Conservation (phyloP, 2,113 vertebrate genomes). For the Peucedramus taeniatus region DNA sequence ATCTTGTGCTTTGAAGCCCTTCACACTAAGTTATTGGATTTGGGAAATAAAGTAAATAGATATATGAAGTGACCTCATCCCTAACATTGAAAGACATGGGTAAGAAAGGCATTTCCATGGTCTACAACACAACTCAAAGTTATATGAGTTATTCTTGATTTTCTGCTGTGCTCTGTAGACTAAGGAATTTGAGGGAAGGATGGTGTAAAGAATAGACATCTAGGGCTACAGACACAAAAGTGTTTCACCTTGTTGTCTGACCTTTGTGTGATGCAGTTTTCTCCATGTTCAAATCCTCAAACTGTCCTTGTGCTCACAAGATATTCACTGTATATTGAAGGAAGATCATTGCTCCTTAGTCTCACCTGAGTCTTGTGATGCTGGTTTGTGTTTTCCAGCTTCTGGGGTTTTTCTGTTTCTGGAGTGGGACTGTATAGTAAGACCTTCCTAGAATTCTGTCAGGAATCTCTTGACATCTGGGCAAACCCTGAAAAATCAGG, state of each 20-base stretch:
- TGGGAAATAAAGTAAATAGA: conserved; percentile 51
- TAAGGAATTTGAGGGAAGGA: not conserved
- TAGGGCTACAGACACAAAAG: not conserved
- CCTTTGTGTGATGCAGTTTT: not conserved
- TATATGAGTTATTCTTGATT: not conserved
- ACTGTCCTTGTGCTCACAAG: not conserved
- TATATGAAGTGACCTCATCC: not conserved
- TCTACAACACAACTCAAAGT: not conserved
- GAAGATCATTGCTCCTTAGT: fast-evolving
- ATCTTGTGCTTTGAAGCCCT: conserved; percentile 52
- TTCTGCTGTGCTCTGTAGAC: not conserved
- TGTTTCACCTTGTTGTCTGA: not conserved
- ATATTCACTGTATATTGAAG: not conserved
- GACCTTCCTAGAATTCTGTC: not conserved
- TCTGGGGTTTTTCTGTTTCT: not conserved
- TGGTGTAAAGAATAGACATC: not conserved
- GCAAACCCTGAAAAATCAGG: not conserved
- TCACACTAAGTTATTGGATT: conserved; percentile 50
- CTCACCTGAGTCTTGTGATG: not conserved
- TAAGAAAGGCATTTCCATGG: not conserved
- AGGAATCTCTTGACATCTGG: not conserved
- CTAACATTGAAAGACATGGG: not conserved
- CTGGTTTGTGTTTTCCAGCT: not conserved
- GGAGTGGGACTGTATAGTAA: fast-evolving
- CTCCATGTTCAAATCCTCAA: not conserved